These are phyloP conservation scores for Bombyx huttoni DNA, from an alignment of 2,888 invertebrate genomes.

Conservation along the genomic window DNA sequence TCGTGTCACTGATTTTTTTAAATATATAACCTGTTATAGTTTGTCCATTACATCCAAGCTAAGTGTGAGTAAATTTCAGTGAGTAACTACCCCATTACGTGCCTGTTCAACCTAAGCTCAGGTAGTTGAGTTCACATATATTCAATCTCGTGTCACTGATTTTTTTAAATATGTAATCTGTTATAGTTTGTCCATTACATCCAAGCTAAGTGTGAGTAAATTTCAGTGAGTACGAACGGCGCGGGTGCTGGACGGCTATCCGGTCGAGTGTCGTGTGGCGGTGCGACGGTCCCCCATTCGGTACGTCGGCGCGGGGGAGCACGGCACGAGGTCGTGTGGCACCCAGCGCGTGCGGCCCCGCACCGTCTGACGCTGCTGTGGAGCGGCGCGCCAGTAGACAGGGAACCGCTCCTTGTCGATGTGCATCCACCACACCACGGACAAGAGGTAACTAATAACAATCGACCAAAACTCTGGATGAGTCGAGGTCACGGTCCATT, in stretches of 20 bases:
- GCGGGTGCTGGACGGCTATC: conserved; percentile 90
- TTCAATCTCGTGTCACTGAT: too few relatives aligned
- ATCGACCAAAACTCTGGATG: too few relatives aligned
- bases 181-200: too few relatives aligned
- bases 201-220: not conserved
- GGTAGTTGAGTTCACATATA: too few relatives aligned
- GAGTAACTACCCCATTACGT: conserved; percentile 45
- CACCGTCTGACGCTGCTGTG: conserved; percentile 89
- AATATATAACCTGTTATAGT: too few relatives aligned
- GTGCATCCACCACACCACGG: conserved; percentile 77
- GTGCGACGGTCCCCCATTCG: conserved; percentile 85
- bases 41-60: too few relatives aligned
- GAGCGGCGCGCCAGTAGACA: conserved; percentile 82
- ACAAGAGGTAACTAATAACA: conserved; percentile 65
- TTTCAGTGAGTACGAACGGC: conserved; percentile 78
- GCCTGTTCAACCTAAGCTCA: too few relatives aligned
- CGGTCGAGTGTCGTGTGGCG: conserved; percentile 85
- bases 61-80: conserved; percentile 49
- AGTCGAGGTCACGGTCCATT: too few relatives aligned
- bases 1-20: too few relatives aligned
- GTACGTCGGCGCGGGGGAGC: conserved; percentile 80
- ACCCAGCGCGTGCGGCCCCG: conserved; percentile 88
- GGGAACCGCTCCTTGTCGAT: conserved; percentile 69
- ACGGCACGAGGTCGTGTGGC: conserved; percentile 87
- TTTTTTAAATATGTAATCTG: too few relatives aligned